These are phyloP conservation scores for Charadrius vociferus DNA, from an alignment of 2,113 vertebrate genomes.

Conservation along the genomic window DNA sequence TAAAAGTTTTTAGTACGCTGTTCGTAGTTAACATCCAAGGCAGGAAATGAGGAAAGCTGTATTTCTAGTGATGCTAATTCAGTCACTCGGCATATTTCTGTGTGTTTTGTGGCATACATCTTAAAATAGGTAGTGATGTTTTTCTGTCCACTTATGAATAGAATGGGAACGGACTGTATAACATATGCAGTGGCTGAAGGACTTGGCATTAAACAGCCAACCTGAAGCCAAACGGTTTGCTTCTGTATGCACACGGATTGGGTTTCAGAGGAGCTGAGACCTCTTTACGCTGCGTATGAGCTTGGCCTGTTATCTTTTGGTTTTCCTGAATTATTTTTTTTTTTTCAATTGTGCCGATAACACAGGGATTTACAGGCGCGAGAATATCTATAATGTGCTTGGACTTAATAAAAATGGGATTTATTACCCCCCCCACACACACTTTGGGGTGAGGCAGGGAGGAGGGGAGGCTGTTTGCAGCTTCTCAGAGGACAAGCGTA, in stretches of 20 bases:
- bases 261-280: neutral
- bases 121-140: neutral
- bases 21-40: neutral
- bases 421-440: neutral
- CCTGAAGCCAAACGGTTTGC: neutral
- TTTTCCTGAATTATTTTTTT: neutral
- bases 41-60: neutral
- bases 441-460: neutral
- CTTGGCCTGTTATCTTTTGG: neutral
- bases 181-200: neutral
- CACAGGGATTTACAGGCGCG: neutral
- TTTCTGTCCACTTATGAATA: neutral
- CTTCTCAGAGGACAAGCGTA: neutral
- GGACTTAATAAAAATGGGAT: neutral
- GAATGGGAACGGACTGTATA: neutral
- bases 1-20: neutral
- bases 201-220: neutral
- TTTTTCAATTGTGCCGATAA: neutral
- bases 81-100: neutral
- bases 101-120: neutral
- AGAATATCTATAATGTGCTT: neutral
- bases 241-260: neutral
- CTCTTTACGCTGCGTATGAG: accelerated
- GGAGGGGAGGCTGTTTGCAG: neutral
- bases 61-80: neutral